These are phyloP conservation scores for Drosophila insularis DNA, from an alignment of 1,140 invertebrate species.

Conservation along the genomic window DNA sequence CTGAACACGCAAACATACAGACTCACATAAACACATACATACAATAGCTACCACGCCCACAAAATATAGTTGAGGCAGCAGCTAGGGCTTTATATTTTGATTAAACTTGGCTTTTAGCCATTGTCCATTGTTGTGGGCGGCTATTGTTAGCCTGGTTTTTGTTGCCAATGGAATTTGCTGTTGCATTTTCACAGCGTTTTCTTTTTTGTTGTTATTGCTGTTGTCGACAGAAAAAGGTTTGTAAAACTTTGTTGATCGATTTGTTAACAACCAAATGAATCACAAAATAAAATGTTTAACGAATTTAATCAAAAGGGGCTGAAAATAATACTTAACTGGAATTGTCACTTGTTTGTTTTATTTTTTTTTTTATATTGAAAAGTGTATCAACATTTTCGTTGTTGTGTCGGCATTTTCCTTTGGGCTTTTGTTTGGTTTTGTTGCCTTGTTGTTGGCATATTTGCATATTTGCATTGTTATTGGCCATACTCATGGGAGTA, in stretches of 20 bases:
- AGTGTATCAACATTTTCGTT: conserved; percentile 11
- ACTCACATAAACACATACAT: background rate
- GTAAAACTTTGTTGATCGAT: background rate
- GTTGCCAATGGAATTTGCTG: conserved; percentile 22
- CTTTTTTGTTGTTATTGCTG: conserved; percentile 24
- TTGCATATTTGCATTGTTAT: conserved; percentile 78
- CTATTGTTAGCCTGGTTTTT: conserved; percentile 9
- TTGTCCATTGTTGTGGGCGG: conserved; percentile 46
- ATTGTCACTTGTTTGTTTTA: background rate
- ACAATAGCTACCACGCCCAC: conserved; percentile 17
- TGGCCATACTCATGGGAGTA: conserved; percentile 40
- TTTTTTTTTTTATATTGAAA: conserved; percentile 5
- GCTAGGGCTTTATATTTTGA: conserved; percentile 52
- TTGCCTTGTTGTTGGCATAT: conserved; percentile 40
- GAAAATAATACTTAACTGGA: background rate
- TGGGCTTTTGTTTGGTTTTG: conserved; percentile 59
- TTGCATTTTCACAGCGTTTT: conserved; percentile 16
- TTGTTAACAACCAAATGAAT: conserved; percentile 1
- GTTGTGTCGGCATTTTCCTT: conserved; percentile 13
- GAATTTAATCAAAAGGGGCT: background rate
- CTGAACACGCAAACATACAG: background rate
- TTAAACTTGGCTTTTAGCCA: conserved; percentile 76
- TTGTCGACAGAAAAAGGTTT: conserved; percentile 4
- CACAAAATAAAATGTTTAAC: background rate
- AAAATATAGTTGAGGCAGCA: background rate